Percentiles rank a stretch among this genome's conserved stretches.
These are phyloP conservation scores for Sipunculus nudus DNA, from an alignment of 2,888 invertebrate genomes.

Conservation along the genomic window DNA sequence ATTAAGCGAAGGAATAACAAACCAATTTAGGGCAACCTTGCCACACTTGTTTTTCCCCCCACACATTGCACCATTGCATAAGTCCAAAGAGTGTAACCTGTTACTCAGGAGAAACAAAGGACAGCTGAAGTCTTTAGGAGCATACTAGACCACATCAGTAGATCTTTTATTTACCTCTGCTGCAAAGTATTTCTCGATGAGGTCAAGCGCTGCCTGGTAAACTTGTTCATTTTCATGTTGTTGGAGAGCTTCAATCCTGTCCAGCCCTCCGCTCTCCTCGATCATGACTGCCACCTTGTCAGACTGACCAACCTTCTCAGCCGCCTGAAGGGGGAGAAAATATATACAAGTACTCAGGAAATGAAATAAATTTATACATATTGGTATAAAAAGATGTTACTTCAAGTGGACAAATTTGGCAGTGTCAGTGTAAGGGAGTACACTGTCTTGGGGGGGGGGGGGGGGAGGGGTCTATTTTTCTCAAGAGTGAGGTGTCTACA, in stretches of 20 bases:
- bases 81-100: too few relatives aligned
- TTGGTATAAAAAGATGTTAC: neutral
- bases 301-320: constrained; percentile 79
- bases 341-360: neutral
- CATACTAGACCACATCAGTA: too few relatives aligned
- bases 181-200: constrained; percentile 69
- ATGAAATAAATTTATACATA: neutral
- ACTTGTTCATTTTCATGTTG: constrained; percentile 68
- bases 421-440: neutral
- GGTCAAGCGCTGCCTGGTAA: constrained; percentile 66
- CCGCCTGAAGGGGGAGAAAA: constrained; percentile 71
- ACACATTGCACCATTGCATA: too few relatives aligned
- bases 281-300: constrained; percentile 82
- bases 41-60: too few relatives aligned
- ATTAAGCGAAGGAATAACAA: too few relatives aligned
- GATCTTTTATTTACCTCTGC: constrained; percentile 52
- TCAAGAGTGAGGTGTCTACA: too few relatives aligned
- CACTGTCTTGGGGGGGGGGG: too few relatives aligned
- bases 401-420: neutral
- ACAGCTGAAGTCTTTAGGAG: too few relatives aligned
- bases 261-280: constrained; percentile 82
- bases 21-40: too few relatives aligned
- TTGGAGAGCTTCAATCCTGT: constrained; percentile 69
- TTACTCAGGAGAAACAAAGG: too few relatives aligned
- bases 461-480: too few relatives aligned